Base-by-base conservation (phyloP, 2,888 invertebrate species). In the Prosopocoilus inquinatus region DNA sequence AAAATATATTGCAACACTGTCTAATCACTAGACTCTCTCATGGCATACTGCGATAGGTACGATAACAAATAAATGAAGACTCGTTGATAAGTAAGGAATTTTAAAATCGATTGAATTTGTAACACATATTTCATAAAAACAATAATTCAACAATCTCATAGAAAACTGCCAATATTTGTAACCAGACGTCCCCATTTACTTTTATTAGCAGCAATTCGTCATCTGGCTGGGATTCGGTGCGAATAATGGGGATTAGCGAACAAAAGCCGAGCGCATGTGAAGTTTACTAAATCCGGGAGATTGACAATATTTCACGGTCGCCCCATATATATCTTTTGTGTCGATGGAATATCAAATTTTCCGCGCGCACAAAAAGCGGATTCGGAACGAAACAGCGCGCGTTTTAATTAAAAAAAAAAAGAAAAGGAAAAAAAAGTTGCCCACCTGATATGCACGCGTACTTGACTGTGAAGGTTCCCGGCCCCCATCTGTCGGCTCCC, bases 401-500 rank as follows among this genome's bases (percentile, higher is more conserved):
- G 20, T 3, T 28, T 28, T 28, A 28, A 28, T 28, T 28, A 28
- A 28, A 28, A 28, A 4, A 20, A 20, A 4, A 28, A 28, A 28
- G 7, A 28, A 28, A 28, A 20, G 20, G 7, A 28, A 28, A 28
- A 28, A 28, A 28, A 28, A n/a, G 36, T 36, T 47, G 73, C 81
- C 82, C 75, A 89, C 89, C 87, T 74, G 87, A 85, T 74, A 88
- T 84, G 69, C 90, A 90, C 55, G 87, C 87, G 70, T 89, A 90
- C 74, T 87, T 87, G 28, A 90, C 79, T 60, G 80, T 82, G 39
- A 90, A 80, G 49, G 82, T 81, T 54, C 88, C 89, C n/a, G 83
- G 79, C 33, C 82, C 80, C 86, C 87, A 89, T 53, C 79, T 75
- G 55, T 76, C 77, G 1, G 85, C 80, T 12, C 83, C 84, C 0